These are phyloP conservation scores for Lonchura striata DNA, from an alignment of 2,113 vertebrate genomes.

Conservation along the genomic window DNA sequence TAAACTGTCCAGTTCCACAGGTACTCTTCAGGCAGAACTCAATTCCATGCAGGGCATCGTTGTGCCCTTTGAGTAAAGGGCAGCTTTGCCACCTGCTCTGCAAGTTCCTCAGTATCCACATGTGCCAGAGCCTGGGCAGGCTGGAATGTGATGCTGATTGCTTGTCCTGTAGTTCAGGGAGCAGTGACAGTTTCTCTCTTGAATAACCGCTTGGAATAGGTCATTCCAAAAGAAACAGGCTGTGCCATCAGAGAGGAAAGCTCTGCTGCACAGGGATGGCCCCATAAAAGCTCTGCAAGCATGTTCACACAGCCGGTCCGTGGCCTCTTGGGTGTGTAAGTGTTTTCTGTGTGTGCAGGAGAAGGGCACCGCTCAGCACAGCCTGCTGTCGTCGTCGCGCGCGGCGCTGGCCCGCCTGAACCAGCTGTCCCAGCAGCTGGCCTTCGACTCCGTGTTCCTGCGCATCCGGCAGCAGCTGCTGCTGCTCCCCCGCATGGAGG, in stretches of 20 bases:
- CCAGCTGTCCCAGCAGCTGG: slow-evolving; percentile 93
- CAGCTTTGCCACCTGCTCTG: not conserved
- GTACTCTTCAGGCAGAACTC: not conserved
- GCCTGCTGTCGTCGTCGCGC: slow-evolving; percentile 78
- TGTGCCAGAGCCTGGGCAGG: not conserved
- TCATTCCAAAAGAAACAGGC: not conserved
- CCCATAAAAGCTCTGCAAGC: not conserved
- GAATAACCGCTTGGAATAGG: not conserved
- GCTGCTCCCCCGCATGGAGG: slow-evolving; percentile 87
- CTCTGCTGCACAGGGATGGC: not conserved
- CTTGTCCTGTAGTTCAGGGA: not conserved
- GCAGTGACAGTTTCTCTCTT: not conserved
- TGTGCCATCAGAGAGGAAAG: not conserved
- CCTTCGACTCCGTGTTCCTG: slow-evolving; percentile 95
- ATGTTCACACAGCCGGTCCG: rapidly evolving
- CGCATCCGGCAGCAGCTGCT: slow-evolving; percentile 94
- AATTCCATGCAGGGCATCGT: not conserved
- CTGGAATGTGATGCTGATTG: not conserved
- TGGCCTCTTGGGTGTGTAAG: not conserved
- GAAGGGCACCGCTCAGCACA: slow-evolving; percentile 87
- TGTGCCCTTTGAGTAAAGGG: not conserved
- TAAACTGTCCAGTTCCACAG: not conserved
- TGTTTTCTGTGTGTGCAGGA: slow-evolving; percentile 73
- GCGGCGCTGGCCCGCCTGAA: slow-evolving; percentile 85
- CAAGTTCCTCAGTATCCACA: not conserved